These are phyloP conservation scores for Corynorhinus townsendii DNA, from an alignment of 2,113 vertebrate species.

Conservation along the genomic window DNA sequence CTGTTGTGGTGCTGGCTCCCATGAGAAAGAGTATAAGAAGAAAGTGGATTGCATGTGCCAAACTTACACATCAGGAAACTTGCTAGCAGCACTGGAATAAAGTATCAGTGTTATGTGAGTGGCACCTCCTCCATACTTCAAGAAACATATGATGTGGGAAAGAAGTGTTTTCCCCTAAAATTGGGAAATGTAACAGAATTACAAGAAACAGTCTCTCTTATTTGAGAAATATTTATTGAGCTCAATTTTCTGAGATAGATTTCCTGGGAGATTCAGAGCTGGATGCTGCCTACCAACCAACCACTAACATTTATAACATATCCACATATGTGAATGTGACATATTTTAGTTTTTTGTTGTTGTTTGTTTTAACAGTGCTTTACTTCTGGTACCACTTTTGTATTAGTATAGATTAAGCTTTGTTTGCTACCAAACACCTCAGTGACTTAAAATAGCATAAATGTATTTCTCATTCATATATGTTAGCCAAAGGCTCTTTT, in stretches of 20 bases:
- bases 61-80: constrained; percentile 5
- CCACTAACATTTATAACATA: background rate
- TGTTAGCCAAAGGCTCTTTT: background rate
- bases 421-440: background rate
- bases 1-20: background rate
- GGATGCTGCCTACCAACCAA: background rate
- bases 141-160: background rate
- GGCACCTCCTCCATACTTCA: background rate
- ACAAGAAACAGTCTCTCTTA: constrained; percentile 28
- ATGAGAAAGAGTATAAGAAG: background rate
- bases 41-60: background rate
- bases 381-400: background rate
- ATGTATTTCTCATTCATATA: background rate
- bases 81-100: background rate
- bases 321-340: background rate
- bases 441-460: background rate
- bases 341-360: background rate
- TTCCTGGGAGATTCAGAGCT: background rate
- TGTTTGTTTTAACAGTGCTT: background rate
- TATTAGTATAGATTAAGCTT: background rate
- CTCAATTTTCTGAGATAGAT: background rate
- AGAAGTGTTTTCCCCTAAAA: constrained; percentile 25
- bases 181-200: background rate
- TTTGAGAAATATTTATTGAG: constrained; percentile 48
- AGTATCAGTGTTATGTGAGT: background rate